These are phyloP conservation scores for Ceratitis capitata DNA, from an alignment of 1,140 invertebrate species.

Conservation along the genomic window DNA sequence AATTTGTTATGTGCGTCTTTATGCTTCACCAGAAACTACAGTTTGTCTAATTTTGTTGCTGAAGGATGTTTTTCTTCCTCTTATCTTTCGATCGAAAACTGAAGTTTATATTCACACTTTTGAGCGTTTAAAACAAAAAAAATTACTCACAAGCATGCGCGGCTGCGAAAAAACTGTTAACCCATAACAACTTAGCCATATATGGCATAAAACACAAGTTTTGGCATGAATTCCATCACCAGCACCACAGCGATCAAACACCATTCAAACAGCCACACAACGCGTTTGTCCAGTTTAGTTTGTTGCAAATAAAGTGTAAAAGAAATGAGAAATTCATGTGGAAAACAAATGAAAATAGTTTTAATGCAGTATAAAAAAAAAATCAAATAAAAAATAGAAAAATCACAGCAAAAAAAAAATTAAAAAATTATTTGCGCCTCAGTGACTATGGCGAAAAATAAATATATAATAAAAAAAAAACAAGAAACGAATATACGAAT, in stretches of 20 bases:
- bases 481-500: neutral
- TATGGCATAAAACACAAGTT: neutral
- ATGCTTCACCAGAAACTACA: too few relatives aligned
- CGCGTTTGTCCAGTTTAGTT: constrained; percentile 27
- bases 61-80: too few relatives aligned
- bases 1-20: too few relatives aligned
- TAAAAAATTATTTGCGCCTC: constrained; percentile 5
- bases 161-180: neutral
- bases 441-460: too few relatives aligned
- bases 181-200: neutral
- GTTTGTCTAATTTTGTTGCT: too few relatives aligned
- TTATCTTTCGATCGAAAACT: too few relatives aligned
- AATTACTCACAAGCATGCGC: too few relatives aligned
- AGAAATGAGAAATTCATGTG: constrained; percentile 24
- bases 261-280: constrained; percentile 1
- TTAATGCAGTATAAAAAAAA: neutral
- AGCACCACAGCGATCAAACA: neutral
- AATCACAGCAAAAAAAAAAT: constrained; percentile 21
- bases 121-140: too few relatives aligned
- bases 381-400: neutral
- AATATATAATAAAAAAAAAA: too few relatives aligned
- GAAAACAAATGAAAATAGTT: neutral
- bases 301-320: neutral
- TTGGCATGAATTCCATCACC: constrained; percentile 1
- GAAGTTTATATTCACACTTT: too few relatives aligned